These are phyloP conservation scores for Drosophila funebris DNA, from an alignment of 1,140 invertebrate species.

Conservation along the genomic window DNA sequence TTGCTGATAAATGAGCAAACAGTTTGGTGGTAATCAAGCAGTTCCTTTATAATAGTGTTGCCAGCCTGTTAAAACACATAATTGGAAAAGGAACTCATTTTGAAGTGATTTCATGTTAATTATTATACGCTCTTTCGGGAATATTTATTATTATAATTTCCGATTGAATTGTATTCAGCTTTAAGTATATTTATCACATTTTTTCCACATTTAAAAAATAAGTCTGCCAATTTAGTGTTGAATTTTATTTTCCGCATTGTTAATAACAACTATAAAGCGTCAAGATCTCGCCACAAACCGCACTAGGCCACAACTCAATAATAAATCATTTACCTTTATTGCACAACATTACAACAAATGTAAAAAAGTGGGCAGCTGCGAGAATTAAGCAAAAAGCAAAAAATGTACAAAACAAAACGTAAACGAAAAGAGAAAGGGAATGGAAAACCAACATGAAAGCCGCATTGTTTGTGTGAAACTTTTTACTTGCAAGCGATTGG, in stretches of 20 bases:
- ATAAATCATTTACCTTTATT: conserved; percentile 63
- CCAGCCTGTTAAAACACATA: background rate
- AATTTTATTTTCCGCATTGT: conserved; percentile 42
- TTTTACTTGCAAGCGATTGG: conserved; percentile 27
- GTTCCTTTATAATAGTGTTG: background rate
- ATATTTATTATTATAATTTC: too few relatives aligned
- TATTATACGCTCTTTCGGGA: too few relatives aligned
- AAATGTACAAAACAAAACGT: background rate
- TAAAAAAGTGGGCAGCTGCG: conserved; percentile 37
- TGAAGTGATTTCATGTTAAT: too few relatives aligned
- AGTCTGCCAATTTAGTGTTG: background rate
- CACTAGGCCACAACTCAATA: conserved; percentile 39
- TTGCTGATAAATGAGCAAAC: too few relatives aligned
- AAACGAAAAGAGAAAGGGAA: conserved; percentile 21
- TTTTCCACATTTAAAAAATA: too few relatives aligned
- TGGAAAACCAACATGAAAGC: conserved; percentile 39
- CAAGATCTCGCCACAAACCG: conserved; percentile 22
- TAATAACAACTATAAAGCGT: background rate
- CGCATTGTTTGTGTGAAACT: conserved; percentile 25
- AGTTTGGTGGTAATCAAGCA: too few relatives aligned
- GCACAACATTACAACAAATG: conserved; percentile 16
- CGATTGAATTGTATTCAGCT: too few relatives aligned
- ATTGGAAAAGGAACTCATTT: too few relatives aligned
- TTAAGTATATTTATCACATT: too few relatives aligned
- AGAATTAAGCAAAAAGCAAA: background rate